These are phyloP conservation scores for Patella ulyssiponensis DNA, from an alignment of 2,888 invertebrate genomes.

Conservation along the genomic window DNA sequence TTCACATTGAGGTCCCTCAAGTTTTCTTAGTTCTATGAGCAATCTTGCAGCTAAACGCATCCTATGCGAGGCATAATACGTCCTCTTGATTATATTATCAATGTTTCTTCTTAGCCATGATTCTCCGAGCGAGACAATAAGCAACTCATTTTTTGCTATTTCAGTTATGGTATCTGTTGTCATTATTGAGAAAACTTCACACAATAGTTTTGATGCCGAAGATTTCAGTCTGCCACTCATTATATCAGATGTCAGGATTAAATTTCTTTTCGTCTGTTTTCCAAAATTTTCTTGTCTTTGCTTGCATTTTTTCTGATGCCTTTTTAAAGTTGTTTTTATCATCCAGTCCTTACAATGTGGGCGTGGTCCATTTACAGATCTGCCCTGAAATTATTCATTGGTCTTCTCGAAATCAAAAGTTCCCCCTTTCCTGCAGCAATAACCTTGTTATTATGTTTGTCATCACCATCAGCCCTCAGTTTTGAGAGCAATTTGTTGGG, in stretches of 20 bases:
- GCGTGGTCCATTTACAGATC: constrained; percentile 30
- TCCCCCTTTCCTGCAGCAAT: constrained; percentile 22
- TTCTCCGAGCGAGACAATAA: neutral
- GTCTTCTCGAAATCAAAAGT: constrained; percentile 22
- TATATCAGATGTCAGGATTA: constrained; percentile 6
- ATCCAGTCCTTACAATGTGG: constrained; percentile 27
- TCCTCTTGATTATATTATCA: neutral
- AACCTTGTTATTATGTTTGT: constrained; percentile 23
- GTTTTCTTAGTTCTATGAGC: neutral
- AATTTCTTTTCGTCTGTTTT: neutral
- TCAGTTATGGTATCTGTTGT: neutral
- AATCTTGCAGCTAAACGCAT: constrained; percentile 11
- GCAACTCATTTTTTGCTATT: neutral
- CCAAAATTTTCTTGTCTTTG: neutral
- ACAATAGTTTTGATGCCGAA: neutral
- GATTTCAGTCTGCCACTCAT: neutral
- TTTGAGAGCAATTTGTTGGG: neutral
- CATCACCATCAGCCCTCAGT: constrained; percentile 19
- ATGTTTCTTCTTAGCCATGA: neutral
- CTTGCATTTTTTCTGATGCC: constrained; percentile 17
- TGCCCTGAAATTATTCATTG: constrained; percentile 18
- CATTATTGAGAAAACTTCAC: constrained; percentile 3
- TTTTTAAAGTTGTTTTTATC: constrained; percentile 18
- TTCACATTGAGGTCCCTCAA: neutral
- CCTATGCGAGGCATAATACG: neutral